These are phyloP conservation scores for Plotosus lineatus DNA, from an alignment of 2,113 vertebrate genomes.

Conservation along the genomic window DNA sequence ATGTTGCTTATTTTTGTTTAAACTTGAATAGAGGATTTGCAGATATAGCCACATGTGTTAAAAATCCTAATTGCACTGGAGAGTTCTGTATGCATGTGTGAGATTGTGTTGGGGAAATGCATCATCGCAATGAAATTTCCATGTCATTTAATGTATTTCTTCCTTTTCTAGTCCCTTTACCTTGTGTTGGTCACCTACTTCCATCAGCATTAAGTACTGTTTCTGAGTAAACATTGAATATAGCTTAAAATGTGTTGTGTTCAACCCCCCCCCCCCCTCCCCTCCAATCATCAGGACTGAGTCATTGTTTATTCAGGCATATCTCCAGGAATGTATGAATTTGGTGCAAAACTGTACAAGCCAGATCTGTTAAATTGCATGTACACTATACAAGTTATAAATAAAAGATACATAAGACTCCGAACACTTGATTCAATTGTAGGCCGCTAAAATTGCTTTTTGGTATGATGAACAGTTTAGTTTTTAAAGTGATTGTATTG, in stretches of 20 bases:
- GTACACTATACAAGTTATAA: background rate
- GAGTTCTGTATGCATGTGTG: slow-evolving; percentile 10
- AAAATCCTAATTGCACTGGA: slow-evolving; percentile 8
- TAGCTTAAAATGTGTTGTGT: background rate
- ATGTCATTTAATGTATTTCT: background rate
- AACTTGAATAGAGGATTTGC: background rate
- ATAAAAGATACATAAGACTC: background rate
- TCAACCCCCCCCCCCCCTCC: too few relatives aligned
- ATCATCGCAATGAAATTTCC: slow-evolving; percentile 23
- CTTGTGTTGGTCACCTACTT: background rate
- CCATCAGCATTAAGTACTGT: background rate
- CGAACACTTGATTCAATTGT: background rate
- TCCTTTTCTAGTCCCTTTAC: background rate
- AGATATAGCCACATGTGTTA: background rate
- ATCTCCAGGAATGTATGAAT: background rate
- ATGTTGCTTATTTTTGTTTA: background rate
- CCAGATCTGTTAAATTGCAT: too few relatives aligned
- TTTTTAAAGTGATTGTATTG: background rate
- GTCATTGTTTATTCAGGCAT: background rate
- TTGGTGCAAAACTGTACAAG: background rate
- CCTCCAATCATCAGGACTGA: too few relatives aligned
- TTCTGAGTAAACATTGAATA: background rate
- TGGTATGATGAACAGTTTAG: background rate
- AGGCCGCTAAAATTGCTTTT: background rate
- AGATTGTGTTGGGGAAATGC: background rate